phyloP scores from a whole-genome alignment of 2,888 invertebrate genomes.

The Himalopsyche kuldschensis region DNA sequence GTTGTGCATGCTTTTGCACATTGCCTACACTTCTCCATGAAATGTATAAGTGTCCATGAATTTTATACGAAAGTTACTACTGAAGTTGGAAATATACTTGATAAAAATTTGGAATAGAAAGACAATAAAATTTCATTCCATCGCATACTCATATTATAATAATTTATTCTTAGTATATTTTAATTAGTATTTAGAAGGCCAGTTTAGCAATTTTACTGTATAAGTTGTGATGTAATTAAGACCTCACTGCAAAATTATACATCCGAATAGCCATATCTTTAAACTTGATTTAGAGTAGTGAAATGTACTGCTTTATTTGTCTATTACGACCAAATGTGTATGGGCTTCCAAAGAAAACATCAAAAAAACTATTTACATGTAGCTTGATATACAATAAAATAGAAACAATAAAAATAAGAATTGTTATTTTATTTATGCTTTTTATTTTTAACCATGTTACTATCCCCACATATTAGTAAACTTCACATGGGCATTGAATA shows the following conservation, averaged over 20 bases:
- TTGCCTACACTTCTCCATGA: no score
- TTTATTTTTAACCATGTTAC: no score
- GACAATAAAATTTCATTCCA: constrained; percentile 87
- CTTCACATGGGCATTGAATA: no score
- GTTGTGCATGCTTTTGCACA: no score
- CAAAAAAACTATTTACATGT: not conserved
- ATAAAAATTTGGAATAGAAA: constrained; percentile 67
- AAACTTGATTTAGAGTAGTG: not conserved
- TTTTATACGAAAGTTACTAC: no score
- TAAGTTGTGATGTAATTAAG: not conserved
- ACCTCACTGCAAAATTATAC: not conserved
- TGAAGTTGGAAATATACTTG: no score
- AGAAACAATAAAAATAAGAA: no score
- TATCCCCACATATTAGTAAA: no score
- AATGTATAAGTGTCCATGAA: no score
- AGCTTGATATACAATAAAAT: not conserved
- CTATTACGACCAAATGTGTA: constrained; percentile 6
- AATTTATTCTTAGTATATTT: not conserved
- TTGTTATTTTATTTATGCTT: no score
- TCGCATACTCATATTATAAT: constrained; percentile 42
- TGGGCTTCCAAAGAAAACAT: constrained; percentile 15
- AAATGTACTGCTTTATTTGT: not conserved
- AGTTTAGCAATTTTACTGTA: not conserved
- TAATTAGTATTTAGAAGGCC: not conserved
- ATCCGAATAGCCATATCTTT: not conserved